Base-by-base conservation (phyloP, 2,888 invertebrate species). In the Elysia crispata region DNA sequence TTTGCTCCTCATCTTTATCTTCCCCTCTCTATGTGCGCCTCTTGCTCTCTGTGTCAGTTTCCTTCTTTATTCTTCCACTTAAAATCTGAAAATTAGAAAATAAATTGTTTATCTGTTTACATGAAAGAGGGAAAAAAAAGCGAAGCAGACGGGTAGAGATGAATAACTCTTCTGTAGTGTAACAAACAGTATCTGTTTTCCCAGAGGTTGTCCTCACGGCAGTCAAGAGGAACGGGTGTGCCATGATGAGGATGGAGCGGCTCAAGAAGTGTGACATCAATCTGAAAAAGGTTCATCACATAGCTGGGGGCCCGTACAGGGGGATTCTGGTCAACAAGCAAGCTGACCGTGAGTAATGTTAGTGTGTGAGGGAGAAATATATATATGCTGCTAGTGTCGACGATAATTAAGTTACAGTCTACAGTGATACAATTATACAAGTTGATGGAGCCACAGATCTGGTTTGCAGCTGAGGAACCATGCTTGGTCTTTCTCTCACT, bases 151-250 rank as follows among this genome's bases (percentile, higher is more conserved):
- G 30, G 30, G 25, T 6, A 30, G 25, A 28, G n/a, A 30, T 66
- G 66, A 11, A 30, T 66, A 30, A 15, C 6, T 66, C 28, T 28
- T n/a, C n/a, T n/a, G n/a, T n/a, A n/a, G n/a, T n/a, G n/a, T n/a
- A n/a, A n/a, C n/a, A n/a, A n/a, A n/a, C n/a, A n/a, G n/a, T n/a
- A n/a, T n/a, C n/a, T n/a, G n/a, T n/a, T n/a, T n/a, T n/a, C n/a
- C n/a, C n/a, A 89, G 89, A 90, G 76, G 83, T 89, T 50, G 87
- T 90, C 50, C 83, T 90, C 86, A 90, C 89, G 11, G 88, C 89
- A 15, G 86, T 86, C 31, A 88, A 89, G 78, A 64, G 85, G 50
- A 86, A 88, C 33, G 84, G 85, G 1, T 83, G 83, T 13, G 86
- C 87, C 11, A 87, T 87, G 62, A 88, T 89, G 81, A 72, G 88